Base-by-base conservation (phyloP, 2,888 invertebrate genomes). In the Hetaerina titia region DNA sequence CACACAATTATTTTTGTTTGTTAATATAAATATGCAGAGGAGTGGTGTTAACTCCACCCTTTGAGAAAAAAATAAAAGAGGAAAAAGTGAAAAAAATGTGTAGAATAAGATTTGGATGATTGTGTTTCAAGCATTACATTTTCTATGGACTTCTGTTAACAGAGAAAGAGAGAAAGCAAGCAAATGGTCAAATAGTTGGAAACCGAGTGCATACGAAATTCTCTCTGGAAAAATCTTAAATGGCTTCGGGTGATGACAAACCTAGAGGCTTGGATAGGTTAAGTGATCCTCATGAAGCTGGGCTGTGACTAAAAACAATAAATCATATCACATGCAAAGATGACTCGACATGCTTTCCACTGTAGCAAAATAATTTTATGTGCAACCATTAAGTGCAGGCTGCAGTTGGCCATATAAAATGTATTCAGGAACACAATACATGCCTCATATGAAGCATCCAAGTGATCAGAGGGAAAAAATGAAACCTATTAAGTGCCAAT, bases 261-360 rank as follows among this genome's bases (percentile, higher is more conserved):
- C 92, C 92, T 92, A 92, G 92, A 92, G 92, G 92, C 92, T 92
- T 92, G 92, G 92, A 92, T 92, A 92, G 92, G 92, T 92, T 92
- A 56, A 92, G 92, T 92, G 92, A 92, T 92, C 69, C 92, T 69
- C 92, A 56, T 92, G 92, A 92, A 69, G 92, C 92, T 74, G 92
- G 92, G 92, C 92, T 92, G 92, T 92, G 92, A 92, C 92, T 69
- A 69, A 92, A 69, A 92, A 92, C 92, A 92, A 92, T 92, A 92
- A 92, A 92, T 92, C 69, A 92, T 92, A 92, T 92, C 64, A 92
- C 92, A 92, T 92, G 69, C 92, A 92, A 92, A 92, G 92, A 90
- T 92, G 92, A 92, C 92, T 92, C 92, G 22, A 92, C 69, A 92
- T 92, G 69, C 92, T 92, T 92, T 92, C 92, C 92, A 69, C 92